phyloP scores from a whole-genome alignment of 2,797 vertebrate species.

The Coregonus sp. region DNA sequence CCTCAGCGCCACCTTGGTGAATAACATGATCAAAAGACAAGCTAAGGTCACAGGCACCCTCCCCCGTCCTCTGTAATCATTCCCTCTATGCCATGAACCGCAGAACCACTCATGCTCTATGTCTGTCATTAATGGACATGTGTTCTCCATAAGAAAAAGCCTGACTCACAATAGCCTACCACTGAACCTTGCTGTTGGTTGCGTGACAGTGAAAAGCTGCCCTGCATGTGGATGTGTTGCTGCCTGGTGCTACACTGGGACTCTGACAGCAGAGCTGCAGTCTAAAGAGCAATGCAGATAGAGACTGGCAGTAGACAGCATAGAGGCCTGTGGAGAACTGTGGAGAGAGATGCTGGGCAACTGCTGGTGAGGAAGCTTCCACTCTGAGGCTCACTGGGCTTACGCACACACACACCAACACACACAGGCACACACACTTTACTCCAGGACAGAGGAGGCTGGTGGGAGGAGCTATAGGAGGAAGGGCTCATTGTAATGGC shows the following conservation, averaged over 20 bases:
- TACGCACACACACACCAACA: slow-evolving; percentile 13
- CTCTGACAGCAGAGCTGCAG: not conserved
- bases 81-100: slow-evolving; percentile 48
- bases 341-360: not conserved
- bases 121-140: slow-evolving; percentile 62
- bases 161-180: slow-evolving; percentile 55
- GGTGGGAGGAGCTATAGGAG: too few relatives aligned
- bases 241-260: slow-evolving; percentile 14
- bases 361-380: not conserved
- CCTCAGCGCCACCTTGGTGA: slow-evolving; percentile 57
- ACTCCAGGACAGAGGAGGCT: too few relatives aligned
- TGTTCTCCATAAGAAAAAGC: slow-evolving; percentile 58
- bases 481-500: too few relatives aligned
- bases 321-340: not conserved
- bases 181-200: slow-evolving; percentile 48
- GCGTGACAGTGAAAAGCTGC: slow-evolving; percentile 44
- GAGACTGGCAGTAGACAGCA: not conserved
- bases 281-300: slow-evolving; percentile 1
- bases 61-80: slow-evolving; percentile 52
- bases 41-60: slow-evolving; percentile 52
- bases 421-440: slow-evolving; percentile 2
- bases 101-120: slow-evolving; percentile 41
- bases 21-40: slow-evolving; percentile 58
- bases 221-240: slow-evolving; percentile 46
- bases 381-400: slow-evolving; percentile 24